Base-by-base conservation (phyloP, 2,888 invertebrate species). In the Cephus nigrinus region DNA sequence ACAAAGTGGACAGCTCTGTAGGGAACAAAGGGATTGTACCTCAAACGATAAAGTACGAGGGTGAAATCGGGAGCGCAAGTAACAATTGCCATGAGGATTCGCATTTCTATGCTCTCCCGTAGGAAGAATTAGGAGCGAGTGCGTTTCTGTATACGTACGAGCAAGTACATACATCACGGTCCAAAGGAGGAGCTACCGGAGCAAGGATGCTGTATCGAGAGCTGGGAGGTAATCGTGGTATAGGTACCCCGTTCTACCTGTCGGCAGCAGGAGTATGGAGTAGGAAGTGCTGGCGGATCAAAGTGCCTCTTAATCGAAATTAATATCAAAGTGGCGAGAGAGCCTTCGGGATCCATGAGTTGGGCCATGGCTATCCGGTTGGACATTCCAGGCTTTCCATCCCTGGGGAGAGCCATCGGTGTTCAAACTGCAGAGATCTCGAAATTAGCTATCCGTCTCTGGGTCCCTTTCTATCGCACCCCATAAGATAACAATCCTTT, bases 21-120 rank as follows among this genome's bases (percentile, higher is more conserved):
- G 73, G 80, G 87, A 87, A 89, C 90, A 90, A 90, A 90, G 89
- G 88, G 85, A 81, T 86, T 86, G 82, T 81, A 86, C 82, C 88
- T 88, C 88, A 88, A 88, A 87, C 87, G 87, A 88, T 86, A 85
- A 85, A 87, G 87, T 89, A 88, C 85, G 89, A 90, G 89, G 88
- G 89, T 85, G 79, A 82, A 82, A 81, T 82, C 85, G 84, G 84
- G 80, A 81, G 84, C 82, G 82, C 86, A 89, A 89, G 89, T 90
- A 90, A 90, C 88, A 85, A 84, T 55, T 55, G 55, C 55, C 55
- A 23, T 2, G 55, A 55, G 55, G 9, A 55, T 55, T 55, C 9
- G 23, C 23, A 23, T 55, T 55, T 55, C 55, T 55, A 23, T 55
- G 9, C 55, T 23, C 23, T 55, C 55, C 23, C 5, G 23, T 9